phyloP scores from a whole-genome alignment of 2,113 vertebrate genomes.

The Nothocercus nigrocapillus region DNA sequence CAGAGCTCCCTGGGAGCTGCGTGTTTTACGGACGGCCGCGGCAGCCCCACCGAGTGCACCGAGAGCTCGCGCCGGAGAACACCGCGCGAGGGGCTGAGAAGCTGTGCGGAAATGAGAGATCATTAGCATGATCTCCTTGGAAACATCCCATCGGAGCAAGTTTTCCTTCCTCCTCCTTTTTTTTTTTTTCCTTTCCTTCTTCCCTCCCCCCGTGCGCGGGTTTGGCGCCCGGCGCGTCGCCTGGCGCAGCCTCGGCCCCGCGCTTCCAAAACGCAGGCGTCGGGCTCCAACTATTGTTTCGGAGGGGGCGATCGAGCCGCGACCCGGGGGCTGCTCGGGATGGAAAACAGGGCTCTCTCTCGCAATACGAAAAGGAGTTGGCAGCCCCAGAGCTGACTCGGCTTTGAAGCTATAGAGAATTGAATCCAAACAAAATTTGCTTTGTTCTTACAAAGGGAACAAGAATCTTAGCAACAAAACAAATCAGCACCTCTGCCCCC shows the following conservation, averaged over 20 bases:
- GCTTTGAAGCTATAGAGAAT: conserved; percentile 44
- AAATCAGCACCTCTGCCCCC: not conserved
- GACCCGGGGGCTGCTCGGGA: conserved; percentile 51
- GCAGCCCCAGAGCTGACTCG: conserved; percentile 14
- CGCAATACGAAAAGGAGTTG: conserved; percentile 36
- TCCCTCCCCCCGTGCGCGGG: conserved; percentile 12
- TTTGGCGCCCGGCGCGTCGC: conserved; percentile 39
- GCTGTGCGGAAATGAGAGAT: conserved; percentile 45
- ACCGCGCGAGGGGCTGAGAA: not conserved
- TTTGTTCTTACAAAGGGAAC: conserved; percentile 17
- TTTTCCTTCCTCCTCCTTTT: conserved; percentile 30
- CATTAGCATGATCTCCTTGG: conserved; percentile 62
- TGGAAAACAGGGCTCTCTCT: conserved; percentile 60
- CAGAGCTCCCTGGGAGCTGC: not conserved
- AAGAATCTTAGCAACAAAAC: conserved; percentile 25
- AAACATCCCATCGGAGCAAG: conserved; percentile 56
- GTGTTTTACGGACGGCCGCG: not conserved
- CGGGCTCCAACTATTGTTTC: conserved; percentile 65
- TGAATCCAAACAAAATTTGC: conserved; percentile 1
- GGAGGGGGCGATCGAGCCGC: conserved; percentile 50
- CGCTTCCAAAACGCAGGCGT: conserved; percentile 59
- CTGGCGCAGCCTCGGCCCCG: conserved; percentile 32
- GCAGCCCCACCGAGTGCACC: not conserved
- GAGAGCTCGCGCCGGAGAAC: not conserved
- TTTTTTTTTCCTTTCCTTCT: not conserved